These are phyloP conservation scores for Lymantria dispar DNA, from an alignment of 2,888 invertebrate species.

Conservation along the genomic window DNA sequence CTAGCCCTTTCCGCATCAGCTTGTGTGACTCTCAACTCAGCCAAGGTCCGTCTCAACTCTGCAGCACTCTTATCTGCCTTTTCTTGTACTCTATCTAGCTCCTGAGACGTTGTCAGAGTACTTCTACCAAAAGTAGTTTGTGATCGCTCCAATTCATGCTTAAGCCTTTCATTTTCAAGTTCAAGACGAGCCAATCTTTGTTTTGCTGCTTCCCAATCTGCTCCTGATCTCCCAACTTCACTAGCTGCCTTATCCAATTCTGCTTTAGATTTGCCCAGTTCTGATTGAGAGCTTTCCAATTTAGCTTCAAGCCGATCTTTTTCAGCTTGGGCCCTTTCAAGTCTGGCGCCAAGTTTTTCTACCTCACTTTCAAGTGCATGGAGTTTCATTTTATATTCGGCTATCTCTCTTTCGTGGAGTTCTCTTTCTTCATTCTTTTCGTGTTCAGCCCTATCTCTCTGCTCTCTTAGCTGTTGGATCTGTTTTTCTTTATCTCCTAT, in stretches of 20 bases:
- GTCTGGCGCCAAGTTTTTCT: constrained; percentile 91
- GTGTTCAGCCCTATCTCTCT: constrained; percentile 96
- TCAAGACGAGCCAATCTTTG: constrained; percentile 92
- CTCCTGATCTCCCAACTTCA: constrained; percentile 93
- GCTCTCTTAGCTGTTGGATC: constrained; percentile 96
- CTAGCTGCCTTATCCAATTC: constrained; percentile 95
- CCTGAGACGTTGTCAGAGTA: constrained; percentile 91
- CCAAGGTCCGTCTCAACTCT: constrained; percentile 93
- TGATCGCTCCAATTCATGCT: constrained; percentile 92
- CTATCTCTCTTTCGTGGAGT: constrained; percentile 94
- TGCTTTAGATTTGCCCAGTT: constrained; percentile 96
- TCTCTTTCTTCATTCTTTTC: constrained; percentile 98
- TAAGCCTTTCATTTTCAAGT: constrained; percentile 94
- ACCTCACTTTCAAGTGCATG: constrained; percentile 96
- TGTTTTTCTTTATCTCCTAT: constrained; percentile 98
- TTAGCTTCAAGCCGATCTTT: constrained; percentile 95
- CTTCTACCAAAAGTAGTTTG: constrained; percentile 92
- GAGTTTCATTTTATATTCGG: constrained; percentile 97
- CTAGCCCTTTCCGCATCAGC: constrained; percentile 94
- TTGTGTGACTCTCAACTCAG: constrained; percentile 95
- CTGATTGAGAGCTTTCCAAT: constrained; percentile 95
- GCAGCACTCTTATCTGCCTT: constrained; percentile 92
- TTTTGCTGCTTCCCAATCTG: constrained; percentile 93
- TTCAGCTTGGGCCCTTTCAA: constrained; percentile 94
- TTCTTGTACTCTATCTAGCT: constrained; percentile 91